Conservation (phyloP, 2,113 vertebrate genomes). For the Malurus melanocephalus region DNA sequence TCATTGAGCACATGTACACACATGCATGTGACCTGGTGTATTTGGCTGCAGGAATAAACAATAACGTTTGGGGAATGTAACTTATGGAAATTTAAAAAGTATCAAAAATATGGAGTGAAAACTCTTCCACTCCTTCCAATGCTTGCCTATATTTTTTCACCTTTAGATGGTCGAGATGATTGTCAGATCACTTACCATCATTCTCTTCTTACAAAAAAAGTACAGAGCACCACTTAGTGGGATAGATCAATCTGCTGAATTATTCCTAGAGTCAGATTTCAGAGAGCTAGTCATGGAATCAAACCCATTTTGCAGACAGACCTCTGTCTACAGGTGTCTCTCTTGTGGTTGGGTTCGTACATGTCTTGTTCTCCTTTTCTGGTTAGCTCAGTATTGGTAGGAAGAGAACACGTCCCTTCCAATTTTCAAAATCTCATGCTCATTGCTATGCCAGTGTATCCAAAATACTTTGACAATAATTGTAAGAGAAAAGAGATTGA, state of each 20-base stretch:
- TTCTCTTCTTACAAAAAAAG: background rate
- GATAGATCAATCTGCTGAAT: background rate
- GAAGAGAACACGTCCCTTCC: rapidly evolving
- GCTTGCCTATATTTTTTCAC: background rate
- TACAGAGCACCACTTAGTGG: background rate
- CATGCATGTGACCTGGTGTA: background rate
- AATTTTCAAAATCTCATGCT: background rate
- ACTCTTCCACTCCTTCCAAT: background rate
- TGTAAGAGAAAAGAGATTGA: background rate
- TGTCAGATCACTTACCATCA: background rate
- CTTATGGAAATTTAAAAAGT: background rate
- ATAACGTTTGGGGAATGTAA: background rate
- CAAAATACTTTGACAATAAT: background rate
- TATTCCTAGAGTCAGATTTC: background rate
- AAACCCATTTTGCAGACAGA: background rate
- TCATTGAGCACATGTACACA: rapidly evolving
- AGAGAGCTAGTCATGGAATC: background rate
- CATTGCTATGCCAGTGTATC: background rate
- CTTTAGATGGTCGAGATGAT: background rate
- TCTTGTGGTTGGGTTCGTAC: background rate
- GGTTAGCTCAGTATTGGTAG: background rate
- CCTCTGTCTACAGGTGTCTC: background rate
- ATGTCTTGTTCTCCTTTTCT: background rate
- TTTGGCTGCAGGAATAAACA: background rate
- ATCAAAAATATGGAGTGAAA: background rate